Conservation (phyloP, 2,113 vertebrate species). For the Rhizomys pruinosus region DNA sequence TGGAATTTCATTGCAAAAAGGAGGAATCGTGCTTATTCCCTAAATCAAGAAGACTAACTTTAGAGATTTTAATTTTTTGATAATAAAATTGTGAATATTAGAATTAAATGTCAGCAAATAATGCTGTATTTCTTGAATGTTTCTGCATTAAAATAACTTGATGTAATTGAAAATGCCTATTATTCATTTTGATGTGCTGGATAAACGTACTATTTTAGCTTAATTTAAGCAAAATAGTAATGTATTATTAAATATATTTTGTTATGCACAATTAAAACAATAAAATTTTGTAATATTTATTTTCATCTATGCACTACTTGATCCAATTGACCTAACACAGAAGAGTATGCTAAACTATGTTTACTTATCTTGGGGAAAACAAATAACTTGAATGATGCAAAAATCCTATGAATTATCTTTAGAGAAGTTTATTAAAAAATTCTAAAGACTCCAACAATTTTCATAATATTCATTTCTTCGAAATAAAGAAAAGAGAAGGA, state of each 20-base stretch:
- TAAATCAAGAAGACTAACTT: background rate
- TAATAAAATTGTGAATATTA: slow-evolving; percentile 6
- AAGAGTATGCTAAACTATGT: slow-evolving; percentile 30
- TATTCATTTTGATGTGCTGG: background rate
- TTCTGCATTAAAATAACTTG: background rate
- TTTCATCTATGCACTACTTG: slow-evolving; percentile 10
- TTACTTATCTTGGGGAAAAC: slow-evolving; percentile 3
- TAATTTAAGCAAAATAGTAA: slow-evolving; percentile 10
- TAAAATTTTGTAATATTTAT: slow-evolving; percentile 19
- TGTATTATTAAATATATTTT: background rate
- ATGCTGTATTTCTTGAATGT: slow-evolving; percentile 32
- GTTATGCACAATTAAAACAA: background rate
- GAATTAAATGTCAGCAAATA: slow-evolving; percentile 29
- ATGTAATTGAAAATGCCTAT: slow-evolving; percentile 15
- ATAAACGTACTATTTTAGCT: slow-evolving; percentile 27
- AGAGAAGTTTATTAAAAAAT: slow-evolving; percentile 8
- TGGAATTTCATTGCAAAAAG: slow-evolving; percentile 18
- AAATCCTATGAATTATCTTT: slow-evolving; percentile 2
- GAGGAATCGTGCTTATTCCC: background rate
- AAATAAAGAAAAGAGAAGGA: background rate
- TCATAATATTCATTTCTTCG: background rate
- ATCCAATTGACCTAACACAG: slow-evolving; percentile 42
- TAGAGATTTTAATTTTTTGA: slow-evolving; percentile 5
- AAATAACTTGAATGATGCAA: slow-evolving; percentile 19
- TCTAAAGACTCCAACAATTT: background rate